Evolutionary conservation across 1,140 invertebrate genomes (phyloP), one percentile per base, ranked within the genome.

Genomic region (Drosophila murphyi): DNA sequence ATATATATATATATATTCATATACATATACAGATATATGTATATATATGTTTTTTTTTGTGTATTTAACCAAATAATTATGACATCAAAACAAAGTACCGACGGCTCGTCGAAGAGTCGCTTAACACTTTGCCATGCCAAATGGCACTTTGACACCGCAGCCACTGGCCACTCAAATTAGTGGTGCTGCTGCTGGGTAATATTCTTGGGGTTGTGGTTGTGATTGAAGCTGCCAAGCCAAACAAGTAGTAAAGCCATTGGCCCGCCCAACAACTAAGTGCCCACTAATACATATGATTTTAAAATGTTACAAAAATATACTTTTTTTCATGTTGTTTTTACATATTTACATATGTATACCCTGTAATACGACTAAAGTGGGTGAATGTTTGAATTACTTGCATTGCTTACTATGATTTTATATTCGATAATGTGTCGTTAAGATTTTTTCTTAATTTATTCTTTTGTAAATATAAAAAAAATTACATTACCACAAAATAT

Each of bases 21-120:
- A 20, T 20, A 20, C 20, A 20, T 20, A 20, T 20, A 20, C 20
- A 20, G 20, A 20, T 20, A 20, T 20, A 20, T 31, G 6, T 20
- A n/a, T 57, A 2, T 41, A 2, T n/a, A 3, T 43, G 2, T 34
- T 1, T 69, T 62, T 70, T 43, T 76, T 20, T 76, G 60, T 64
- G 61, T 89, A 78, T 89, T 89, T 89, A 76, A 78, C 48, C 73
- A 89, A 89, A 83, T 89, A 85, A 89, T 89, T 89, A 89, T 73
- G 85, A 89, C 78, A 89, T 89, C 80, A 83, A 89, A 73, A 76
- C 60, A 76, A 80, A 88, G 72, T 64, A 79, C 81, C 83, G 80
- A 70, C 85, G 62, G 61, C 54, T 52, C 39, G 64, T 47, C 31
- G 43, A 76, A 83, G 72, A 56, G 51, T 63, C 78, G 74, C 55